A percentile compares a stretch with the other conserved stretches of the same genome.
Evolutionary conservation across 2,113 vertebrate species (phyloP).

Genomic region (Ciconia stormi): DNA sequence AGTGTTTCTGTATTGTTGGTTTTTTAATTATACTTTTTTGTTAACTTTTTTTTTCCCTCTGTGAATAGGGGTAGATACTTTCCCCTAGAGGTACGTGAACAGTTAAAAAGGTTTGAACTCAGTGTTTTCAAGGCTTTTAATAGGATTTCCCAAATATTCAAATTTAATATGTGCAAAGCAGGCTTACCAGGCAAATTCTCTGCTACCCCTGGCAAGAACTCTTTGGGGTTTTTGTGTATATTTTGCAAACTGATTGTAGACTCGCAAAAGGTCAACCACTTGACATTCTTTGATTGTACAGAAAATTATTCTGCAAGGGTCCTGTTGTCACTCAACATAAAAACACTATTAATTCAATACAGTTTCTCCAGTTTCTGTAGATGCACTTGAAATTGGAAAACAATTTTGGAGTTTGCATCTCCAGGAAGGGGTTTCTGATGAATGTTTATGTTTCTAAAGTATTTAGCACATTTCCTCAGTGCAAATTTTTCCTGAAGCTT

Average conservation of each 20-base stretch:
- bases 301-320: background rate
- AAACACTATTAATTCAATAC: background rate
- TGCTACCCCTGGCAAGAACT: background rate
- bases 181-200: background rate
- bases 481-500: background rate
- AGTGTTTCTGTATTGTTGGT: background rate
- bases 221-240: background rate
- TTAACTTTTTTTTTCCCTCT: background rate
- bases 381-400: background rate
- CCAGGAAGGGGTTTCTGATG: background rate
- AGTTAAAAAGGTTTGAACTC: conserved; percentile 14
- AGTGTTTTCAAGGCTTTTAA: background rate
- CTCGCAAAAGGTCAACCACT: background rate
- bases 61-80: background rate
- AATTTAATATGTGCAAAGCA: background rate
- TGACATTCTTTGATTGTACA: background rate
- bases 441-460: background rate
- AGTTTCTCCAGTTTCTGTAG: background rate
- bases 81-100: background rate
- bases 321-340: background rate
- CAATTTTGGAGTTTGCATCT: background rate
- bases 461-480: background rate
- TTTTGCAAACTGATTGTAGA: background rate
- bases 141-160: background rate
- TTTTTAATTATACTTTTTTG: background rate